These are phyloP conservation scores for Crepidodera aurea DNA, from an alignment of 2,888 invertebrate species.

Conservation along the genomic window DNA sequence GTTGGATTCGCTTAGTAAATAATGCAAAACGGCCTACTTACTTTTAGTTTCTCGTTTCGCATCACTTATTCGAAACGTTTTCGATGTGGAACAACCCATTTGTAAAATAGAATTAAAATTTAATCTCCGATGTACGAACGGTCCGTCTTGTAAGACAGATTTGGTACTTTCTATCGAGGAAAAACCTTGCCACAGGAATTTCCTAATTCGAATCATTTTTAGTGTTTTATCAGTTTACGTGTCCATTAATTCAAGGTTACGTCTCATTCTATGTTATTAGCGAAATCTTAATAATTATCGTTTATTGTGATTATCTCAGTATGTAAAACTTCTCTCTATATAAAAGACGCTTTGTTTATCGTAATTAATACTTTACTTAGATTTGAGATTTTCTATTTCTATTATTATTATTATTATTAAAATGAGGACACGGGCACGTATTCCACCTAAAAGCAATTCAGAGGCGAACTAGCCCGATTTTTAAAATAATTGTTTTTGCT, in stretches of 20 bases:
- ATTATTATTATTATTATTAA: too few species aligned
- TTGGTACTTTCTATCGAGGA: slow-evolving; percentile 21
- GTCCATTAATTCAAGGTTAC: background rate
- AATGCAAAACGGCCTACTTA: background rate
- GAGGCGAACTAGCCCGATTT: too few species aligned
- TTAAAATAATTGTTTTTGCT: too few species aligned
- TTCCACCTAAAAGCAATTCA: too few species aligned
- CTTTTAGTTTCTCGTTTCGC: background rate
- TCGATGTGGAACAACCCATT: slow-evolving; percentile 31
- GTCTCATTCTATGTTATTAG: background rate
- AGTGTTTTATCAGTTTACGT: background rate
- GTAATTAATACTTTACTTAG: too few species aligned
- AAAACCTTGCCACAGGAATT: slow-evolving; percentile 27
- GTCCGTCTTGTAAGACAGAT: background rate
- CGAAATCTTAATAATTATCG: too few species aligned
- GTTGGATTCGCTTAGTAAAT: background rate
- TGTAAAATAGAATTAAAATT: background rate
- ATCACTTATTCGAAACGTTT: slow-evolving; percentile 5
- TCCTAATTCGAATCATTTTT: slow-evolving; percentile 18
- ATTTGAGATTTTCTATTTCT: too few species aligned
- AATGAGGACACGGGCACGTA: too few species aligned
- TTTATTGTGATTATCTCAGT: too few species aligned
- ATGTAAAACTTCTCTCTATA: too few species aligned
- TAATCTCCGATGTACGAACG: background rate
- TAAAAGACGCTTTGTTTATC: too few species aligned